Base-by-base conservation (phyloP, 2,888 invertebrate genomes). In the Parasteatoda lunata region DNA sequence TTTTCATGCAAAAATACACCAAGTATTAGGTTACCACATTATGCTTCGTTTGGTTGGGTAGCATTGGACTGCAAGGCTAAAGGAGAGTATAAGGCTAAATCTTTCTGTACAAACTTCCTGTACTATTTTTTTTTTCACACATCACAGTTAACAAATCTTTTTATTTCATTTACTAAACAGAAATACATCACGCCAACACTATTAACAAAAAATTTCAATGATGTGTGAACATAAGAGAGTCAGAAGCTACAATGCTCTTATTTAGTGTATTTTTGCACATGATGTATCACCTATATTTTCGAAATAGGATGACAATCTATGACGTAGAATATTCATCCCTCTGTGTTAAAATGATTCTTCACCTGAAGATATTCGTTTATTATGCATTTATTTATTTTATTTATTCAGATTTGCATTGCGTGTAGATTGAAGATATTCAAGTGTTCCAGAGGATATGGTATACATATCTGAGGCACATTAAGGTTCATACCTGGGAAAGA, bases 361-460 rank as follows among this genome's bases (percentile, higher is more conserved):
- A 30, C 30, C 30, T 30, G 30, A 30, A 30, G 30, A 30, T n/a
- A n/a, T 30, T 30, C 30, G 30, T 30, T 30, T 30, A 30, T 30
- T 30, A 30, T 30, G 30, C 15, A 70, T 84, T 72, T 76, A 64
- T 65, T 70, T 45, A 9, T 70, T 48, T 4, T 8, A 13, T 68
- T 47, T 48, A 52, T 87, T 95, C 94, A 95, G 94, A 95, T 95
- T 94, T 95, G 95, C 94, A 95, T 94, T 94, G 95, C 95, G 94
- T 95, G 95, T 94, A 95, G 93, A 93, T 94, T 94, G 90, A 93
- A 93, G 91, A 93, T 92, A 91, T 91, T 91, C 89, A 91, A 90
- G 88, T 90, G 89, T 84, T 91, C 91, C 90, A 90, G 90, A 81
- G 91, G 92, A 89, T 91, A 91, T 66, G 92, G 91, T 89, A 91